These are phyloP conservation scores for Grammomys surdaster DNA, from an alignment of 2,113 vertebrate species.

Conservation along the genomic window DNA sequence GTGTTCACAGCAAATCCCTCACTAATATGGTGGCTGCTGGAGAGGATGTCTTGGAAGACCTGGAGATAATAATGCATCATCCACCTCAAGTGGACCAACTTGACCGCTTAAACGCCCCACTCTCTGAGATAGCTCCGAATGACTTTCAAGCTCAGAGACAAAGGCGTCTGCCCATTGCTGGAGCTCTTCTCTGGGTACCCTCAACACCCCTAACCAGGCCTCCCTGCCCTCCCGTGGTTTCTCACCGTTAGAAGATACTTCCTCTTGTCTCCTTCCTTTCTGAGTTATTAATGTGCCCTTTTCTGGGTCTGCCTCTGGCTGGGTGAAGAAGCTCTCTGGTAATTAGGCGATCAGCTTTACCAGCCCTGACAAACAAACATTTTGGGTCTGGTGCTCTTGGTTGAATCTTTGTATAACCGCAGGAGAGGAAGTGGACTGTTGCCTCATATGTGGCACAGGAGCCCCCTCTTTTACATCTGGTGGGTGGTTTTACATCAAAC, in stretches of 20 bases:
- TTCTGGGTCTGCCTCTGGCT: neutral
- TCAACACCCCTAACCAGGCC: neutral
- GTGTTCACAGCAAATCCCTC: constrained; percentile 90
- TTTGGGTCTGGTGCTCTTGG: constrained; percentile 73
- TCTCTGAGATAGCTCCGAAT: constrained; percentile 85
- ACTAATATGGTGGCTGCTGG: constrained; percentile 88
- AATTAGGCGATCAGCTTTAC: neutral
- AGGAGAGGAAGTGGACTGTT: neutral
- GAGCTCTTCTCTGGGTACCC: neutral
- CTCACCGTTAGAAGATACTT: neutral
- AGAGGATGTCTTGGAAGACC: constrained; percentile 87
- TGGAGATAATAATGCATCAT: constrained; percentile 86
- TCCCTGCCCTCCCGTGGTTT: neutral
- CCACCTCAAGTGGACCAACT: constrained; percentile 91
- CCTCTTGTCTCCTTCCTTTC: neutral
- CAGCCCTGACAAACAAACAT: constrained; percentile 32
- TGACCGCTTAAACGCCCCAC: constrained; percentile 88
- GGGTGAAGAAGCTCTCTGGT: neutral
- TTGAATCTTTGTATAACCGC: constrained; percentile 40
- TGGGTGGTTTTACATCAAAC: constrained; percentile 12
- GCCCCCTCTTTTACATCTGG: neutral
- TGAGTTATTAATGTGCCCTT: neutral
- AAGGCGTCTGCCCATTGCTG: neutral
- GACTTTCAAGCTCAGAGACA: constrained; percentile 84
- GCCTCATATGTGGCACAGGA: constrained; percentile 31